Base-by-base conservation (phyloP, 2,113 vertebrate species). In the Mugil cephalus region DNA sequence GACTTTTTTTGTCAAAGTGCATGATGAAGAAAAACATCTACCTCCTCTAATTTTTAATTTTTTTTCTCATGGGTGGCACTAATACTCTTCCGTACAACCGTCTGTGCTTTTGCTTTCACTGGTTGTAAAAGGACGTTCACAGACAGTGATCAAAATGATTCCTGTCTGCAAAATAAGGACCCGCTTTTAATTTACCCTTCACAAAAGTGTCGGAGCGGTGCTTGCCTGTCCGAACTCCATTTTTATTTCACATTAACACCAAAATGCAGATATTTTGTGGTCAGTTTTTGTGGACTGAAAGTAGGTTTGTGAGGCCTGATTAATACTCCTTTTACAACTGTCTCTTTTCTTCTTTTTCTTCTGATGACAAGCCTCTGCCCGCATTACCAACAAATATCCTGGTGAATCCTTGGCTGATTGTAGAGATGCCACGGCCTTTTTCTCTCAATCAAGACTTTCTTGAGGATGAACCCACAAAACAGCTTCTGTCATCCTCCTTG, bases 401-500 rank as follows among this genome's bases (percentile, higher is more conserved):
- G 42, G 6, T 14, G 15, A 6, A 45, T n/a, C 6, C 24, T 30
- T 3, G 24, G 2, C 24, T 30, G 24, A 30, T 30, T 30, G 24
- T 5, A 30, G 3, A 3, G 24, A 5, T 30, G 24, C 24, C 24
- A 30, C 24, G 5, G 24, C 5, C 24, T 30, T 60, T 45, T 10
- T 43, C 45, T 1, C 8, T 55, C 19, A 1, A 35, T 40, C 12
- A 5, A 56, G 1, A 13, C 2, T 19, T 50, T 36, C 11, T 21
- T 36, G 2, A 42, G 30, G 38, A 36, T 48, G 36, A 46, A 61
- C 9, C 61, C 17, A 30, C 53, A 53, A 47, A 21, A 30, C 17
- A 38, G 43, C 6, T 68, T 64, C 50, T 42, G 12, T 17, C 61
- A n/a, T 77, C 34, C 19, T 35, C 56, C 19, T 9, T 69, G 9